Evolutionary conservation across 2,888 invertebrate genomes (phyloP).

Genomic region (Drosophila putrida): DNA sequence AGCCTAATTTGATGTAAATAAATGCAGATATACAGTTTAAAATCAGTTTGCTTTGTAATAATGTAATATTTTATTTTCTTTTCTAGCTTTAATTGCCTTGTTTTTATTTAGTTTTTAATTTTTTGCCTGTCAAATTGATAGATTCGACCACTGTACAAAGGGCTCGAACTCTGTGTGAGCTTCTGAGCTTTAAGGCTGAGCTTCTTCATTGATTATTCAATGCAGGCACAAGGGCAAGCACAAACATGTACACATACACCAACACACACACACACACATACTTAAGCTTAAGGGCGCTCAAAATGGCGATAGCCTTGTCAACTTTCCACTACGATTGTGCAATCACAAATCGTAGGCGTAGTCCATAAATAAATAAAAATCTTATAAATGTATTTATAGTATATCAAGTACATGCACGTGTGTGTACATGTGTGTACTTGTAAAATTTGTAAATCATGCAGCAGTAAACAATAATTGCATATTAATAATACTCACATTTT

Average conservation of each 20-base stretch:
- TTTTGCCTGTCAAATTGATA: no score
- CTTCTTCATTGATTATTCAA: conserved; percentile 68
- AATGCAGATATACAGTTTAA: no score
- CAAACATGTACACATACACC: conserved; percentile 2
- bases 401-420: conserved; percentile 3
- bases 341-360: conserved; percentile 71
- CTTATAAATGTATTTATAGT: conserved; percentile 8
- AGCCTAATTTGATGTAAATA: no score
- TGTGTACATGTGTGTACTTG: conserved; percentile 14
- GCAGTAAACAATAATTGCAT: conserved; percentile 72
- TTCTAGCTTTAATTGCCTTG: no score
- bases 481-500: conserved; percentile 71
- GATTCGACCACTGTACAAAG: conserved; percentile 8
- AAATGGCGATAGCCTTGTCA: conserved; percentile 62
- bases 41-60: no score
- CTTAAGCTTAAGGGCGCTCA: conserved; percentile 54
- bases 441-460: conserved; percentile 50
- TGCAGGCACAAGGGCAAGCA: conserved; percentile 58
- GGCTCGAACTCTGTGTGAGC: conserved; percentile 22
- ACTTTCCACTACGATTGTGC: conserved; percentile 67
- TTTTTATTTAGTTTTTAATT: no score
- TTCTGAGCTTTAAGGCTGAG: conserved; percentile 28
- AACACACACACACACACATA: background rate
- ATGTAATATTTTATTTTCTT: no score
- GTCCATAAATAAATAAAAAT: conserved; percentile 63